Conservation (phyloP, 2,888 invertebrate species). For the Catotricha subobsoleta region DNA sequence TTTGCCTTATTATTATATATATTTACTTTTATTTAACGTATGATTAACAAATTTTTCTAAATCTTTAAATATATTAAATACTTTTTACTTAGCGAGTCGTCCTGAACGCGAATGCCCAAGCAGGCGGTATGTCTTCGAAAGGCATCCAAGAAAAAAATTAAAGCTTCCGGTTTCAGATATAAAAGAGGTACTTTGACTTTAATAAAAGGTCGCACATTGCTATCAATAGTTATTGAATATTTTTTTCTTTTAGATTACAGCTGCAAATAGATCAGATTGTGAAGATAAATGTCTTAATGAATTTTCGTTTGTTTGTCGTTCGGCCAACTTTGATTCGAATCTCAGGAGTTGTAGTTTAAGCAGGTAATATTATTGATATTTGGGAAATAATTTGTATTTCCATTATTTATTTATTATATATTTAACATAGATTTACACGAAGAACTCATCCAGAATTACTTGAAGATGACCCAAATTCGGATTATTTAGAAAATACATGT, state of each 20-base stretch:
- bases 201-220: neutral
- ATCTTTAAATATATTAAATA: neutral
- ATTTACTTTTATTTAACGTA: too few species aligned
- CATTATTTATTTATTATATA: neutral
- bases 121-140: slow-evolving; percentile 71
- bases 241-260: slow-evolving; percentile 32
- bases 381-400: too few species aligned
- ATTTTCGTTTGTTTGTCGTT: slow-evolving; percentile 74
- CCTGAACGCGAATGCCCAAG: slow-evolving; percentile 81
- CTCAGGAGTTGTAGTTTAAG: slow-evolving; percentile 64
- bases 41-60: neutral
- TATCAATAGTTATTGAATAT: neutral
- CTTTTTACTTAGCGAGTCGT: slow-evolving; percentile 43
- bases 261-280: slow-evolving; percentile 72
- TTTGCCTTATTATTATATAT: too few species aligned
- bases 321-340: slow-evolving; percentile 64
- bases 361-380: slow-evolving; percentile 19
- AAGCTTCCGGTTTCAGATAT: slow-evolving; percentile 64
- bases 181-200: slow-evolving; percentile 43
- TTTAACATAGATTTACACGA: slow-evolving; percentile 46
- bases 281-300: slow-evolving; percentile 81
- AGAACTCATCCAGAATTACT: slow-evolving; percentile 70
- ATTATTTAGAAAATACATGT: slow-evolving; percentile 82
- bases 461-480: slow-evolving; percentile 71
- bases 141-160: slow-evolving; percentile 67